These are phyloP conservation scores for Eucera pruinosa DNA, from an alignment of 2,888 invertebrate species.

Conservation along the genomic window DNA sequence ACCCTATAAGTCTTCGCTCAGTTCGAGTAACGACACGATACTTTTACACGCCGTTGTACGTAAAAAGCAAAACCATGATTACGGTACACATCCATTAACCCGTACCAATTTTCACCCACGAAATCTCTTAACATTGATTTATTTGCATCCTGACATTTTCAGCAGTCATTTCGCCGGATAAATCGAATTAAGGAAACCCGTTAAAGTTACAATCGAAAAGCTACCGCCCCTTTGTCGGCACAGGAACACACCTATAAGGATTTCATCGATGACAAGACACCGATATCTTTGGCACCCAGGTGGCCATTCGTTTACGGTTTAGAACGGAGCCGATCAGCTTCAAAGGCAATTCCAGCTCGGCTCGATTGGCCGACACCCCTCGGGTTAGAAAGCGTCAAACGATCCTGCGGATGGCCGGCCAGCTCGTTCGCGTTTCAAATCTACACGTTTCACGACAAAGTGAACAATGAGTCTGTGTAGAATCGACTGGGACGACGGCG, in stretches of 20 bases:
- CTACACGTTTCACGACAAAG: constrained; percentile 51
- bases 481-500: constrained; percentile 34
- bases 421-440: constrained; percentile 62
- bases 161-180: neutral
- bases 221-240: constrained; percentile 20
- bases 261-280: constrained; percentile 58
- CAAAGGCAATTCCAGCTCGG: constrained; percentile 70
- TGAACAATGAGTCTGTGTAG: constrained; percentile 43
- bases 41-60: too few relatives aligned
- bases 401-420: constrained; percentile 50
- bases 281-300: constrained; percentile 61
- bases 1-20: too few relatives aligned
- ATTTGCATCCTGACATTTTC: neutral
- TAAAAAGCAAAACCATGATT: too few relatives aligned
- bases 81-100: too few relatives aligned
- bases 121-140: neutral
- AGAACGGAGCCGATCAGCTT: constrained; percentile 65
- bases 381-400: constrained; percentile 74
- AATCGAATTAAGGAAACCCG: constrained; percentile 6
- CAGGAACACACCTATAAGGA: constrained; percentile 38
- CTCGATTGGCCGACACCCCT: constrained; percentile 73
- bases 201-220: constrained; percentile 26
- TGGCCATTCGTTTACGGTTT: constrained; percentile 60
- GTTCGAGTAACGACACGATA: too few relatives aligned
- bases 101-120: neutral